Conservation (phyloP, 1,140 invertebrate species). For the Cylas formicarius region DNA sequence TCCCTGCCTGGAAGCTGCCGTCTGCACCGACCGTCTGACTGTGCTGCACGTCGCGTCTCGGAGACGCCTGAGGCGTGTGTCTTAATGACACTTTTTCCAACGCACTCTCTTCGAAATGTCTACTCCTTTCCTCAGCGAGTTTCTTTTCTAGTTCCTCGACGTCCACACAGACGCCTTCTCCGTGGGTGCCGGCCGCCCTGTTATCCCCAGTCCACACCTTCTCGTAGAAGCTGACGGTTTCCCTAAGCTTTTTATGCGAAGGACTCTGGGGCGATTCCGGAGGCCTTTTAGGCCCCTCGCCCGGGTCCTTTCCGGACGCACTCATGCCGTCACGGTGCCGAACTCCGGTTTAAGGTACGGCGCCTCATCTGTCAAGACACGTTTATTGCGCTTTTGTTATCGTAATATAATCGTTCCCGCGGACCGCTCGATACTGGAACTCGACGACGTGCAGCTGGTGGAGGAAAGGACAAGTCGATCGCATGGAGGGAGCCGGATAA, state of each 20-base stretch:
- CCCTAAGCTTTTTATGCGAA: constrained; percentile 48
- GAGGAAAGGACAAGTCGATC: constrained; percentile 21
- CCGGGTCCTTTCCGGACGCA: constrained; percentile 21
- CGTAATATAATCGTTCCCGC: constrained; percentile 21
- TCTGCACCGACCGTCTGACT: constrained; percentile 24
- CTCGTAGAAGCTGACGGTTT: constrained; percentile 70
- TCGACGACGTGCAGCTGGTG: constrained; percentile 16
- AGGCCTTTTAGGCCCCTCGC: constrained; percentile 26
- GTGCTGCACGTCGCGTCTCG: constrained; percentile 37
- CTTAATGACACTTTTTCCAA: constrained; percentile 51
- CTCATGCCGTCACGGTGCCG: constrained; percentile 23
- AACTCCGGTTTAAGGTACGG: not conserved
- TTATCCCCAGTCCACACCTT: constrained; percentile 61
- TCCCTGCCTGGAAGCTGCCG: constrained; percentile 28
- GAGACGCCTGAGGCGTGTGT: constrained; percentile 46
- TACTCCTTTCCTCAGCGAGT: constrained; percentile 49
- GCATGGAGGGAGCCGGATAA: constrained; percentile 23
- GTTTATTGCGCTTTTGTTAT: constrained; percentile 9
- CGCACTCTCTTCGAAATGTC: constrained; percentile 45
- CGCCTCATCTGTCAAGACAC: constrained; percentile 23
- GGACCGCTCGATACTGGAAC: constrained; percentile 36
- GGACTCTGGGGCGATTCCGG: constrained; percentile 23
- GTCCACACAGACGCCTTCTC: constrained; percentile 50
- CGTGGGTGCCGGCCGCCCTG: constrained; percentile 38
- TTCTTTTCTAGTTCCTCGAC: constrained; percentile 55